Base-by-base conservation (phyloP, 2,888 invertebrate species). In the Crepidodera aurea region DNA sequence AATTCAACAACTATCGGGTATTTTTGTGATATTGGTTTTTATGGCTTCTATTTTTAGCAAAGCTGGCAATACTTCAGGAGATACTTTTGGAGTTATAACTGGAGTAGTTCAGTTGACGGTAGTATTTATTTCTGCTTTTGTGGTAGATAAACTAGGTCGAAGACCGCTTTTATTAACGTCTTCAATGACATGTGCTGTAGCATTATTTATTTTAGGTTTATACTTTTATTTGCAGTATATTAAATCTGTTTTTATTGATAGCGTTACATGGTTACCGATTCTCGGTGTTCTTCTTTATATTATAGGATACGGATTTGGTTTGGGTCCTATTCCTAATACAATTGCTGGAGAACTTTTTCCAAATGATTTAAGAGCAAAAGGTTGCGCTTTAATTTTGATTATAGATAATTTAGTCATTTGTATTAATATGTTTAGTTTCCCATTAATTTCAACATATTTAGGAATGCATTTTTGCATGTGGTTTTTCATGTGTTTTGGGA, bases 11-110 rank as follows among this genome's bases (percentile, higher is more conserved):
- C 86, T 90, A 74, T 88, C 90, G 55, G 92, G 92, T 62, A 85
- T 91, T 69, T 90, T 90, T 80, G 90, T 90, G 0, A 89, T 92
- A 63, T 88, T 91, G 70, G 90, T 91, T 79, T 91, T 90, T 76
- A 88, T 90, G 0, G 85, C 85, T 62, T 83, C 84, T 48, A 92
- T 92, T 72, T 90, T 92, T 79, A 71, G 83, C 34, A 87, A 87
- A 1, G 88, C 91, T 7, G 90, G 89, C 15, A 88, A 87, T n/a
- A n/a, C n/a, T n/a, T 73, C 84, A 65, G 83, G 90, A 0, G 83
- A 84, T 6, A 73, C 87, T 6, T 87, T 90, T 8, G 87, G 92
- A 13, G 90, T 94, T 61, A 85, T 91, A 27, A 88, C 94, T 1
- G 92, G 91, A 0, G 81, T 87, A 0, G 90, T 93, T 0, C 93